Evolutionary conservation across 2,797 vertebrate genomes (phyloP).

Genomic region (Propithecus perrieri): DNA sequence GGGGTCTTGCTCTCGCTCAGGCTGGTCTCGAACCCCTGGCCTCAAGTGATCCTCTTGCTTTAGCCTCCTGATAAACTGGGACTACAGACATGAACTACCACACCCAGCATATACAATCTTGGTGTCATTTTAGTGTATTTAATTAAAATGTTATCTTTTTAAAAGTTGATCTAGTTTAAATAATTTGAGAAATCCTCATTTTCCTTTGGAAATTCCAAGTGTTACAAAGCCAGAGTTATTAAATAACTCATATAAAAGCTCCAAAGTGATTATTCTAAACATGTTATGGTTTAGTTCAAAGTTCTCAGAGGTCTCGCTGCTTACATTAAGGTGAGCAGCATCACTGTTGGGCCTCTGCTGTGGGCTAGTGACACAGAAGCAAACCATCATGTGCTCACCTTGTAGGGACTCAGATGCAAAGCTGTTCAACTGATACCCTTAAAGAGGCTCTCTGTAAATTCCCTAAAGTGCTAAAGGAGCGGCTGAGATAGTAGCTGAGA

Average conservation of each 20-base stretch:
- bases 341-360: background rate
- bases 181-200: background rate
- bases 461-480: background rate
- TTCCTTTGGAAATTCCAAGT: conserved; percentile 7
- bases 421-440: background rate
- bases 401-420: background rate
- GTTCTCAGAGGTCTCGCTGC: background rate
- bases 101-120: background rate
- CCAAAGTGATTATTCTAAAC: background rate
- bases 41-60: background rate
- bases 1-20: background rate
- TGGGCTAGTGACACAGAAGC: background rate
- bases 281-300: background rate
- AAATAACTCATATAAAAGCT: background rate
- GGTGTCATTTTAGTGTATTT: background rate
- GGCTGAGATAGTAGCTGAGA: background rate
- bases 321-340: background rate
- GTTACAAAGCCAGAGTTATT: background rate
- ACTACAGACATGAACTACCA: background rate
- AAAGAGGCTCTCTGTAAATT: background rate
- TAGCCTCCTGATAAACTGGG: background rate
- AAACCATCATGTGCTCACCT: background rate
- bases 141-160: conserved; percentile 28
- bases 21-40: background rate
- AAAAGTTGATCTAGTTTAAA: background rate